Base-by-base conservation (phyloP, 2,888 invertebrate genomes). In the Zygogramma bicolorata region DNA sequence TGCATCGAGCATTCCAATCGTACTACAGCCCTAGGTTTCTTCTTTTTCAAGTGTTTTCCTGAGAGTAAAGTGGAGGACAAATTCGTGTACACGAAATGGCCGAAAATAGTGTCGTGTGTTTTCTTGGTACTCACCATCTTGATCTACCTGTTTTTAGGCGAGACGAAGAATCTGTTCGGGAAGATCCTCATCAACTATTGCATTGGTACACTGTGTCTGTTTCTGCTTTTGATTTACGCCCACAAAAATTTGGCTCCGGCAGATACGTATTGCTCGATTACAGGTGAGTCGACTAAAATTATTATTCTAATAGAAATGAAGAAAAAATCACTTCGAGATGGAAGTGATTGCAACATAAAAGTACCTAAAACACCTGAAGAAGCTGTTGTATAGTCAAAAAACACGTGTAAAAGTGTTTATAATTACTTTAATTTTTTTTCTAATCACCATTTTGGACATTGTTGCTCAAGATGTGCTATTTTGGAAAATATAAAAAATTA, bases 131-230 rank as follows among this genome's bases (percentile, higher is more conserved):
- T 77, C 3, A 79, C 83, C n/a, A 76, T 80, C 25, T 7, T 77
- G 49, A 63, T 82, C 67, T 83, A 83, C 61, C 42, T 82, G 8
- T 58, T 81, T 18, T 46, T 83, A 60, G 76, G 76, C 8, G 82
- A 84, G 46, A 79, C 74, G 3, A 78, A 72, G 27, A 82, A 77
- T 22, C 53, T 81, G 5, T 84, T 84, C 68, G 84, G 83, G 5
- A 84, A 84, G 69, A 80, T 81, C 58, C 70, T 84, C 53, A 79
- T 84, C 22, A 83, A 79, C 63, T 84, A 83, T 62, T 83, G 82
- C 65, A 25, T 76, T 0, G 71, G 79, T 0, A 79, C 78, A 53
- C 72, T 82, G 3, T 34, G 72, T 5, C 57, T 79, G 38, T 80
- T 81, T 65, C 53, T 72, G 6, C 66, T 81, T 6, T 62, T 83